Base-by-base conservation (phyloP, 2,888 invertebrate genomes). In the Tenthredo livida region DNA sequence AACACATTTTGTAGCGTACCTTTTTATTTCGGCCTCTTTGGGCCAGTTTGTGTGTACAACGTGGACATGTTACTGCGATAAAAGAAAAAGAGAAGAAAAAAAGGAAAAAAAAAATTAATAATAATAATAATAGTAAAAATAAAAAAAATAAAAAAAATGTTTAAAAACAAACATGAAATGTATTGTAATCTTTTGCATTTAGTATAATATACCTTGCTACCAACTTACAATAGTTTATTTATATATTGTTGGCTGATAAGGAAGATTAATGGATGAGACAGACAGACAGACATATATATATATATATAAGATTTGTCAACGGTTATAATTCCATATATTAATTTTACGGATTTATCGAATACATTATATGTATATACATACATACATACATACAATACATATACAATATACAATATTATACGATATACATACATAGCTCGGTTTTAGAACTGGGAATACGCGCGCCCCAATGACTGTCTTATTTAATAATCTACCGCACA, bases 181-280 rank as follows among this genome's bases (percentile, higher is more conserved):
- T 91, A 91, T 91, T 91, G 91, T 92, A 91, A 91, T 90, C 91
- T 92, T 91, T 92, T 92, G 91, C 92, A 92, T 92, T 92, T 92
- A 92, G 91, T 91, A 92, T 91, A 91, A 91, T 91, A 91, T 91
- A 92, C 90, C 92, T 91, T 90, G 91, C 89, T 92, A 91, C 90
- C 90, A 90, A 89, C 40, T 75, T 43, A 70, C 33, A 83, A 50
- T 83, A 83, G 47, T 70, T 83, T 37, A 70, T 83, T 80, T 80
- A 50, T 80, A 80, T 61, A 29, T 80, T 61, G 61, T 80, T 80
- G 40, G 40, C 29, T 77, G 25, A 61, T 80, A 61, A 61, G 80
- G 80, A 61, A 61, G 40, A 80, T 61, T 40, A 54, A 58, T 78
- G 37, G 37, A 58, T 78, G 54, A 78, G 58, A 54, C 78, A 78